Conservation (phyloP, 2,113 vertebrate species). For the Hyaena hyaena region DNA sequence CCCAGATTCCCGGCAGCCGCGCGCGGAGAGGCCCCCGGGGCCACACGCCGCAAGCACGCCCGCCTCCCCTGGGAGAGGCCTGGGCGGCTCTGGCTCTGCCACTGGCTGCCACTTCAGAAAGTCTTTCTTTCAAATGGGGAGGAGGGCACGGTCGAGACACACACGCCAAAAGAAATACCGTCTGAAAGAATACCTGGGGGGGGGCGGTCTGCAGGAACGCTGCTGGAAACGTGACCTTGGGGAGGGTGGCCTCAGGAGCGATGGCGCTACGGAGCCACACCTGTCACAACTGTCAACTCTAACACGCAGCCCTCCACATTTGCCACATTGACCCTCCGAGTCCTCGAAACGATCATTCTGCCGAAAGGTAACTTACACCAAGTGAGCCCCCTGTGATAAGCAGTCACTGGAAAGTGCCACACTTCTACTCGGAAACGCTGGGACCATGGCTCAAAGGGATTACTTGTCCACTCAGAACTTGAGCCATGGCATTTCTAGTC, state of each 20-base stretch:
- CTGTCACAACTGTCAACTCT: neutral
- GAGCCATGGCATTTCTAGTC: neutral
- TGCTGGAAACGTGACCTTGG: neutral
- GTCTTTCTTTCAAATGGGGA: neutral
- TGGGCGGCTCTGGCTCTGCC: neutral
- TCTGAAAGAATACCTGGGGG: neutral
- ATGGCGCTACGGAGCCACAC: rapidly evolving
- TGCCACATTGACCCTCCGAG: neutral
- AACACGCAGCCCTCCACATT: neutral
- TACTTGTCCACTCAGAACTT: neutral
- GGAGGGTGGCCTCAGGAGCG: neutral
- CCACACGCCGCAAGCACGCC: rapidly evolving
- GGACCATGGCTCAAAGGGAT: neutral
- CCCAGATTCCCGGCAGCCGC: neutral
- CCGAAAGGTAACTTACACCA: neutral
- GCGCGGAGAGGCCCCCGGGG: rapidly evolving
- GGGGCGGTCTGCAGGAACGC: neutral
- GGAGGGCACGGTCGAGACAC: neutral
- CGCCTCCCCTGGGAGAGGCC: too few relatives aligned
- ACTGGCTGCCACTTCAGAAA: neutral
- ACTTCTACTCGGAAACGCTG: neutral
- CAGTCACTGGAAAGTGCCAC: neutral
- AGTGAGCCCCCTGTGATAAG: neutral
- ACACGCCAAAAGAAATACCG: neutral
- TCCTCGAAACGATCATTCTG: neutral